A percentile compares a stretch with the other conserved stretches of the same genome.
Evolutionary conservation across 2,888 invertebrate genomes (phyloP).

Genomic region (Sphecodes monilicornis): DNA sequence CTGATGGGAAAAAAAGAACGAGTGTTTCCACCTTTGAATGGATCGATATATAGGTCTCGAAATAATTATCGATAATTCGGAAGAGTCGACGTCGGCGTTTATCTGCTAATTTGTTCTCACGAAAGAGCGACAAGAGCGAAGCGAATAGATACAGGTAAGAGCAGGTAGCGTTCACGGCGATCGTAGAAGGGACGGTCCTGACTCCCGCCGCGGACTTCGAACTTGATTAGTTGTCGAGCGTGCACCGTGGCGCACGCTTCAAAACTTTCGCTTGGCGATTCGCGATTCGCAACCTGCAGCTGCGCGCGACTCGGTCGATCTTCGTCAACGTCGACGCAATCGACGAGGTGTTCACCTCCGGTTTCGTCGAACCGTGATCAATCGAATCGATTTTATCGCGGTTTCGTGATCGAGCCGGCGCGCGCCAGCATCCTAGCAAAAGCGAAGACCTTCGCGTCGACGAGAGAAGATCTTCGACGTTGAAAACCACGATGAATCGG

Average conservation of each 20-base stretch:
- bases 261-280: conserved; percentile 37
- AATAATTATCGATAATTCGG: background rate
- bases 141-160: background rate
- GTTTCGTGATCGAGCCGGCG: background rate
- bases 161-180: background rate
- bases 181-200: background rate
- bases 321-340: background rate
- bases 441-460: background rate
- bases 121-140: background rate
- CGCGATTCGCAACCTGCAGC: conserved; percentile 8
- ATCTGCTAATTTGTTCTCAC: background rate
- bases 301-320: background rate
- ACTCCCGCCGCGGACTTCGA: conserved; percentile 25
- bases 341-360: background rate
- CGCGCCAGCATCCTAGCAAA: background rate
- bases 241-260: conserved; percentile 54
- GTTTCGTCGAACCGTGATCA: background rate
- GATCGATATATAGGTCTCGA: background rate
- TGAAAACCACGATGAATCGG: background rate
- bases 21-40: background rate
- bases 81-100: background rate
- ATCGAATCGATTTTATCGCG: background rate
- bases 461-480: background rate
- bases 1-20: background rate
- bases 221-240: conserved; percentile 62